phyloP scores from a whole-genome alignment of 2,888 invertebrate genomes.

The Drosophila kambysellisi region DNA sequence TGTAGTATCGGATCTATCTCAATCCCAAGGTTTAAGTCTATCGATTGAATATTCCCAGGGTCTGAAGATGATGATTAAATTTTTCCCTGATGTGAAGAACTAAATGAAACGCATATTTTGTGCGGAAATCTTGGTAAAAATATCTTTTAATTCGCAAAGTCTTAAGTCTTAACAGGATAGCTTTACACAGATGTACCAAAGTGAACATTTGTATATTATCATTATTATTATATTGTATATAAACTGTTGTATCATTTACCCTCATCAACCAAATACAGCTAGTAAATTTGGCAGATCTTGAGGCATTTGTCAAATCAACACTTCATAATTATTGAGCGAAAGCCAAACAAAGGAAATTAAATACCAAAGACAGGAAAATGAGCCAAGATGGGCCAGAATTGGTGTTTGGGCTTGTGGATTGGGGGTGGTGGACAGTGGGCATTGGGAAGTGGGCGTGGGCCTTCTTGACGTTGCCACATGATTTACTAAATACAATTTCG shows the following conservation, averaged over 20 bases:
- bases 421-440: neutral
- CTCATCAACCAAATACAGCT: neutral
- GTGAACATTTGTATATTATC: neutral
- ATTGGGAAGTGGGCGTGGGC: slow-evolving; percentile 11
- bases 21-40: neutral
- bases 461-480: slow-evolving; percentile 53
- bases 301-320: slow-evolving; percentile 49
- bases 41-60: neutral
- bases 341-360: slow-evolving; percentile 27
- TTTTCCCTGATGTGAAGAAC: neutral
- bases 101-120: neutral
- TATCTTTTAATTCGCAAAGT: neutral
- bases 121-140: neutral
- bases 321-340: slow-evolving; percentile 55
- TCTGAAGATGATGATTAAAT: neutral
- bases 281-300: slow-evolving; percentile 18
- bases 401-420: neutral
- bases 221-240: neutral
- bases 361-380: slow-evolving; percentile 22
- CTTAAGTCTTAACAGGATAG: too few relatives aligned
- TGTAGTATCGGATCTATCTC: neutral
- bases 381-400: neutral
- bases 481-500: slow-evolving; percentile 72
- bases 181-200: neutral
- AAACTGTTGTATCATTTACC: neutral